Base-by-base conservation (phyloP, 2,888 invertebrate genomes). In the Lycaena phlaeas region DNA sequence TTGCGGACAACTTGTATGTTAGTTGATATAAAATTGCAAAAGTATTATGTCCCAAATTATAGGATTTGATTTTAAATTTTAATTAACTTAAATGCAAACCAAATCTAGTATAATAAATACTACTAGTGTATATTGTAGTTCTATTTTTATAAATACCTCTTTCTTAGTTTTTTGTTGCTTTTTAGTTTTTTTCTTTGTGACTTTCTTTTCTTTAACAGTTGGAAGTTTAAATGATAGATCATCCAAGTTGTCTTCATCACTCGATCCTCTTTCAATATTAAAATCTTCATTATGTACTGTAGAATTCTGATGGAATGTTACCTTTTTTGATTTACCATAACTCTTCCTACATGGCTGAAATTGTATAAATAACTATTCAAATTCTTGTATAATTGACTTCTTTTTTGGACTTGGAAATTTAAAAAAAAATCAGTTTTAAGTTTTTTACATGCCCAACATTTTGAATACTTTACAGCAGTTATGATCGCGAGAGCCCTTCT, bases 261-360 rank as follows among this genome's bases (percentile, higher is more conserved):
- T 67, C 0, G 64, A 68, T 2, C 46, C 52, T 17, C 47, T 46
- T 3, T 48, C 55, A 46, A 42, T 48, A 0, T 51, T 51, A n/a
- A 53, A 48, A 2, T 49, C 54, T 11, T 68, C 68, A 49, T 61
- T 64, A 37, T 64, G 63, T 0, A 66, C 64, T 2, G 48, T 43
- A 2, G 69, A 61, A 14, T 41, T 49, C 27, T 70, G 64, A 0
- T 48, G 54, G 59, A 79, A 78, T 42, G 70, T 54, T 2, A 81
- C 77, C 44, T 73, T 82, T 48, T 78, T 81, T 1, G 66, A 47
- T 56, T 81, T 82, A 1, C 71, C 68, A 42, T 84, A 84, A 46
- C 84, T 84, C 50, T 78, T 82, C 25, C 78, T 64, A 2, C 54
- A 52, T 15, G 67, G 68, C 84, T 82, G 68, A 63, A 71, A 44